phyloP scores from a whole-genome alignment of 30 jellyfish, hydroid and myxozoan genomes.

The Turritopsis rubra region DNA sequence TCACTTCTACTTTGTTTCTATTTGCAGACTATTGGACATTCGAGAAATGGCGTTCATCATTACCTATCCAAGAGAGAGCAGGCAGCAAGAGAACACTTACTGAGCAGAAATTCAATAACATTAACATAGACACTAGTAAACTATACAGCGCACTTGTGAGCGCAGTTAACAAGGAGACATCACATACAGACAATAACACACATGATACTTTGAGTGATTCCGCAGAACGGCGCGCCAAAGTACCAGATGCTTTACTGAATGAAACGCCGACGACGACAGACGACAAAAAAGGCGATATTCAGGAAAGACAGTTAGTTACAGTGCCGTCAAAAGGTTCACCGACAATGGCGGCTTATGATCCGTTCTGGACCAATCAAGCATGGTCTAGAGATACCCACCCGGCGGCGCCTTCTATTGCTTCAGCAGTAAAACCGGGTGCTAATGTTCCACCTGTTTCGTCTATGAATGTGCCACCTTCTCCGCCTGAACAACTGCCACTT shows the following conservation, averaged over 20 bases:
- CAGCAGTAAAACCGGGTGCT: neutral
- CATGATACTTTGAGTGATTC: neutral
- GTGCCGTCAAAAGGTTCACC: conserved; percentile 48
- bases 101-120: conserved; percentile 19
- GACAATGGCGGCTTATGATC: conserved; percentile 45
- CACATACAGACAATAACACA: neutral
- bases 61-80: neutral
- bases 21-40: conserved; percentile 32
- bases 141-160: conserved; percentile 20
- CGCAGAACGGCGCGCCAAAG: neutral
- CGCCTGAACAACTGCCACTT: conserved; percentile 19
- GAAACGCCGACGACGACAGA: neutral
- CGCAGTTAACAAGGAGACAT: conserved; percentile 15
- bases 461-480: conserved; percentile 33
- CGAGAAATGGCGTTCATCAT: conserved; percentile 21
- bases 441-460: conserved; percentile 24
- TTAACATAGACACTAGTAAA: conserved; percentile 36
- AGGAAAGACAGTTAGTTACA: conserved; percentile 32
- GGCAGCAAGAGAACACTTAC: conserved; percentile 21
- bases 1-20: no score
- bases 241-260: neutral
- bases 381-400: conserved; percentile 35
- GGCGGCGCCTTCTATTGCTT: neutral
- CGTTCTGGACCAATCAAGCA: conserved; percentile 29
- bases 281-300: neutral